Conservation (phyloP, 2,888 invertebrate species). For the Chymomyza fuscimana region DNA sequence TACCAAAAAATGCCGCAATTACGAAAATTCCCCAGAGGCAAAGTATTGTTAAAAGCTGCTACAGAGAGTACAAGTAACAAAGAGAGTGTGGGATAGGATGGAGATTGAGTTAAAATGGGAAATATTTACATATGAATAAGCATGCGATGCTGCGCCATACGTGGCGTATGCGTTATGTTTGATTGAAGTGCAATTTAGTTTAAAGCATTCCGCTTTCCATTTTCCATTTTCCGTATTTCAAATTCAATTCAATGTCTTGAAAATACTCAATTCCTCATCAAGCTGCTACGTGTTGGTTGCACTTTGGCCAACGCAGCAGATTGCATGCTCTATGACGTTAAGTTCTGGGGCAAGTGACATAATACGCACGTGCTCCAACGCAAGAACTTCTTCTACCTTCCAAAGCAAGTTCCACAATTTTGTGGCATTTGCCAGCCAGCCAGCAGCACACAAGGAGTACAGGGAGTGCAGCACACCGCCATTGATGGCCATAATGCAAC, state of each 20-base stretch:
- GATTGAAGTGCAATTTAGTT: background rate
- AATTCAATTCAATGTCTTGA: background rate
- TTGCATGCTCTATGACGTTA: background rate
- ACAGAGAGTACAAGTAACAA: background rate
- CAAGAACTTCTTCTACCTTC: background rate
- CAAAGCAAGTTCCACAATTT: background rate
- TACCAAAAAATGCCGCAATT: conserved; percentile 30
- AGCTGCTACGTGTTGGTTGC: background rate
- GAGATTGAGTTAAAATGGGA: conserved; percentile 36
- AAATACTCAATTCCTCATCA: background rate
- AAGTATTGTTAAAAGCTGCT: conserved; percentile 13
- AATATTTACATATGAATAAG: conserved; percentile 53
- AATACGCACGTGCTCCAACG: background rate
- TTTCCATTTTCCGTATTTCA: no score
- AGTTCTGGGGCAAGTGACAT: background rate
- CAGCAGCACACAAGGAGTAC: background rate
- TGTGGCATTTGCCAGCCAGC: background rate
- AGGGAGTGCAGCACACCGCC: background rate
- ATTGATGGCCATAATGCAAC: conserved; percentile 30
- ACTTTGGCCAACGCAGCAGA: background rate
- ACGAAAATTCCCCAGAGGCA: conserved; percentile 1
- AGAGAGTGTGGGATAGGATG: no score
- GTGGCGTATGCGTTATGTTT: conserved; percentile 45
- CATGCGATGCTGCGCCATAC: conserved; percentile 32
- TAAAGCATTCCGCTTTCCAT: background rate